A percentile compares a stretch with the other conserved stretches of the same genome.
Evolutionary conservation across 2,797 vertebrate genomes (phyloP).

Genomic region (Micrastur ruficollis): DNA sequence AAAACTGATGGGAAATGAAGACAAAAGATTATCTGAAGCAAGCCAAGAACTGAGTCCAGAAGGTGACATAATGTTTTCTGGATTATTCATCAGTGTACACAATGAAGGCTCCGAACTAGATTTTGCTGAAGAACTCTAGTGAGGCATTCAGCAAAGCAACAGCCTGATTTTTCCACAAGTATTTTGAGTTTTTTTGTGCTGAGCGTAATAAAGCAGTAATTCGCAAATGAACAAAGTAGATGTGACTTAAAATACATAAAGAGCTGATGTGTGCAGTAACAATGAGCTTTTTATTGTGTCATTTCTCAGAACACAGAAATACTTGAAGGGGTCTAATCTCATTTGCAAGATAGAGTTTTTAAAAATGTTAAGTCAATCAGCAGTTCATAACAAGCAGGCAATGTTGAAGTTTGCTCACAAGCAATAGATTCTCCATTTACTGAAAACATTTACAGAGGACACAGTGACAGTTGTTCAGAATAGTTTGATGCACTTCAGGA

Average conservation of each 20-base stretch:
- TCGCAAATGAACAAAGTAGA: not conserved
- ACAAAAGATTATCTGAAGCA: not conserved
- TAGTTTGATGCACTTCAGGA: not conserved
- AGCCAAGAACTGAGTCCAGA: not conserved
- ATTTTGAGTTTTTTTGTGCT: not conserved
- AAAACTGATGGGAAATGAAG: not conserved
- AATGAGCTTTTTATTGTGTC: conserved; percentile 13
- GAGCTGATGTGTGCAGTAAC: conserved; percentile 14
- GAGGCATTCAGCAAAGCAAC: not conserved
- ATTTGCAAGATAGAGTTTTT: not conserved
- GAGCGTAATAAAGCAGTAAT: not conserved
- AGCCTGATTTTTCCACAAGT: not conserved
- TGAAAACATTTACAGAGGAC: conserved; percentile 4
- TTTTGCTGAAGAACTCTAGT: not conserved
- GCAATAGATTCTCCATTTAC: not conserved
- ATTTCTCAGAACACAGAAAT: conserved; percentile 18
- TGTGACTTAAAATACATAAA: not conserved
- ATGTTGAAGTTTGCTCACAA: not conserved
- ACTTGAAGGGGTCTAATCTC: conserved; percentile 1
- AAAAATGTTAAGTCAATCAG: not conserved
- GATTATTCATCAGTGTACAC: not conserved
- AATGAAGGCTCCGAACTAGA: not conserved
- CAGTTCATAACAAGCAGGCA: not conserved
- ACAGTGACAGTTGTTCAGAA: not conserved
- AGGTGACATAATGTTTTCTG: not conserved